A percentile compares a stretch with the other conserved stretches of the same genome.
Evolutionary conservation across 2,113 vertebrate species (phyloP).

Genomic region (Ceyx margarethae): DNA sequence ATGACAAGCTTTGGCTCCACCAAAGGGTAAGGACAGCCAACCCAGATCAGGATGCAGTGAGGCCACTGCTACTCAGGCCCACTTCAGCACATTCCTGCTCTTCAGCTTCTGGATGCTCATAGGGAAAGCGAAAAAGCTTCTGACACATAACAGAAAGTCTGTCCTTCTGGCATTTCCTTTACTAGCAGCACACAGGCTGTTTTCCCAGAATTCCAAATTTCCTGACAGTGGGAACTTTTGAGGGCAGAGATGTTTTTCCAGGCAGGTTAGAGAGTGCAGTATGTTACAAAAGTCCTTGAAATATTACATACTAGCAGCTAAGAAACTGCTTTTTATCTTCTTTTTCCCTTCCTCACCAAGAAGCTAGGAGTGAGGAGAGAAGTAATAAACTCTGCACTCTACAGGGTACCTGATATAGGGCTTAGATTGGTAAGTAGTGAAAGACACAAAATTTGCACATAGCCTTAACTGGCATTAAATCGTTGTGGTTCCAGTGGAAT

Average conservation of each 20-base stretch:
- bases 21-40: not conserved
- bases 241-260: not conserved
- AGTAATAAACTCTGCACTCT: not conserved
- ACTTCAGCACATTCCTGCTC: not conserved
- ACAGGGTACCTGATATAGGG: not conserved
- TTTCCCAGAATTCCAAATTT: not conserved
- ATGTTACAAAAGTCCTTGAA: not conserved
- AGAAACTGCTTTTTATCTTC: not conserved
- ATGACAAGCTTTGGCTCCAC: rapidly evolving
- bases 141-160: not conserved
- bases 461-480: not conserved
- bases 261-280: not conserved
- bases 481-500: not conserved
- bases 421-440: not conserved
- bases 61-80: not conserved
- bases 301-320: not conserved
- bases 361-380: not conserved
- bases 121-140: not conserved
- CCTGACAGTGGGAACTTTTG: not conserved
- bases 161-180: not conserved
- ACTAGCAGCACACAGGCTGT: not conserved
- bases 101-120: not conserved
- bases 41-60: not conserved
- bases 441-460: conserved; percentile 18
- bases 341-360: not conserved